A percentile compares a stretch with the other conserved stretches of the same genome.
These are phyloP conservation scores for Alviniconcha marisindica DNA, from an alignment of 1,140 invertebrate species.

Conservation along the genomic window DNA sequence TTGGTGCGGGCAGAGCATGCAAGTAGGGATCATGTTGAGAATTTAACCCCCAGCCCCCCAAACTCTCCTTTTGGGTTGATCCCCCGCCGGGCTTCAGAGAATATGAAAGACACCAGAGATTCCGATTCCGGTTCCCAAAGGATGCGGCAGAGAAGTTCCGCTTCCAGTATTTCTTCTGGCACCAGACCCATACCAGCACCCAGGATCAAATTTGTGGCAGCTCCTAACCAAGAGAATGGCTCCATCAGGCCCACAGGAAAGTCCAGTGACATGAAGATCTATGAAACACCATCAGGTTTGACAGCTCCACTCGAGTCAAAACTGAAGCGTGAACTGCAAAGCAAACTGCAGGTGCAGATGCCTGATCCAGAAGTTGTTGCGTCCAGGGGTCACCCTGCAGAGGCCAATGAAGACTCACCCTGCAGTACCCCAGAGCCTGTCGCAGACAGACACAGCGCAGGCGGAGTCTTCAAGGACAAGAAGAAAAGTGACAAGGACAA, in stretches of 20 bases:
- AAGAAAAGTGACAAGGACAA: constrained; percentile 33
- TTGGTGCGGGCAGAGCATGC: background rate
- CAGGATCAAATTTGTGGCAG: no score
- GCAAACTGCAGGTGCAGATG: background rate
- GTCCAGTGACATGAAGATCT: constrained; percentile 17
- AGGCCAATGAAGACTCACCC: background rate
- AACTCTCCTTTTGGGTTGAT: background rate
- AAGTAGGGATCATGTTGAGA: background rate
- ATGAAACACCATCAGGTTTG: constrained; percentile 19
- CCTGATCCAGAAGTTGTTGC: background rate
- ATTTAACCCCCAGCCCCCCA: no score
- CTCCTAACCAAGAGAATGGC: background rate
- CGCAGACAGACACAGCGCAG: background rate
- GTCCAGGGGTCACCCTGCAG: background rate
- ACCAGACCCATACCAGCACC: background rate
- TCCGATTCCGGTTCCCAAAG: no score
- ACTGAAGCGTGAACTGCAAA: background rate
- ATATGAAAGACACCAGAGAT: background rate
- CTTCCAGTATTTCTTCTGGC: background rate
- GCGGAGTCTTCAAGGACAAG: constrained; percentile 1
- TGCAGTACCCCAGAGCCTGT: no score
- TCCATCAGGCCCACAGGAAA: background rate
- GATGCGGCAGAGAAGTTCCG: background rate
- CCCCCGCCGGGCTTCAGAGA: background rate
- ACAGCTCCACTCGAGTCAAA: background rate